Percentiles rank a stretch among this genome's conserved stretches.
Evolutionary conservation across 2,113 vertebrate species (phyloP).

Genomic region (Syngnathus floridae): DNA sequence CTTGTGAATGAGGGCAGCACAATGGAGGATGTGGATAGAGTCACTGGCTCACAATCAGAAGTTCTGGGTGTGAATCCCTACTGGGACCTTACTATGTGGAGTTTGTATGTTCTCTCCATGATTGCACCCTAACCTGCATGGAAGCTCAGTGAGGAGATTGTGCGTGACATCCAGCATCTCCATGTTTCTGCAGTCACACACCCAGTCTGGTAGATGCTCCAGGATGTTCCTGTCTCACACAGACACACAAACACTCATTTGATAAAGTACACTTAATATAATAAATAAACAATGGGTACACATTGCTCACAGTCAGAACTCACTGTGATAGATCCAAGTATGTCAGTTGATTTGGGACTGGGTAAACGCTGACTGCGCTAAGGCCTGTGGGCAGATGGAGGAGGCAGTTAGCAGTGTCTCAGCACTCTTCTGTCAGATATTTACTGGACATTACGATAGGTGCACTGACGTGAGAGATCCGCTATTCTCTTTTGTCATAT

Average conservation of each 20-base stretch:
- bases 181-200: constrained; percentile 89
- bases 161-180: constrained; percentile 85
- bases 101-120: neutral
- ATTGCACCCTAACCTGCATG: constrained; percentile 72
- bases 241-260: constrained; percentile 33
- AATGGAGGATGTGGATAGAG: neutral
- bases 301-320: constrained; percentile 49
- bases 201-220: constrained; percentile 87
- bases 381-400: constrained; percentile 73
- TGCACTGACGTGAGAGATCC: no score
- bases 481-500: no score
- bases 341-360: constrained; percentile 81
- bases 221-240: constrained; percentile 81
- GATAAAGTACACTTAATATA: neutral
- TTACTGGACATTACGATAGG: no score
- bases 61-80: neutral
- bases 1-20: neutral
- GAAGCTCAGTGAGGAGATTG: constrained; percentile 84
- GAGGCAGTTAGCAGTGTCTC: neutral
- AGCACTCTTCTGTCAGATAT: neutral
- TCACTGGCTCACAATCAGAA: neutral
- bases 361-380: constrained; percentile 81
- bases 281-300: neutral
- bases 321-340: constrained; percentile 88
- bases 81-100: neutral